Evolutionary conservation across 2,113 vertebrate species (phyloP).

Genomic region (Cyanoramphus novaezelandiae): DNA sequence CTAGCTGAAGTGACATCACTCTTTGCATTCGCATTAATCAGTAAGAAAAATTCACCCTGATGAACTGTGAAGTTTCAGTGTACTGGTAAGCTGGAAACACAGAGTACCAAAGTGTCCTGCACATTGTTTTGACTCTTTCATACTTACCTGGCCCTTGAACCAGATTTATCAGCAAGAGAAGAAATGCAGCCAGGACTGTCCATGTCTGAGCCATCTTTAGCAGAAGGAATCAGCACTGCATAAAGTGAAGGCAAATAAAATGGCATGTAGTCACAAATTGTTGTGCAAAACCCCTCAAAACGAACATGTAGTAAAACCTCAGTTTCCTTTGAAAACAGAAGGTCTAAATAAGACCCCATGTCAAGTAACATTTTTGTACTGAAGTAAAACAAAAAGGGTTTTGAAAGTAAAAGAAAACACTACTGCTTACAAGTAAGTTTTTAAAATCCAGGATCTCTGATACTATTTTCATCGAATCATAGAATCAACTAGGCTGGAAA

Average conservation of each 20-base stretch:
- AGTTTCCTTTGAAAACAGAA: background rate
- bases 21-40: background rate
- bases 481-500: background rate
- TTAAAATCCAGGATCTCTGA: background rate
- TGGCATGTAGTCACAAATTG: background rate
- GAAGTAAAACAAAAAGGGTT: background rate
- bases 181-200: background rate
- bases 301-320: background rate
- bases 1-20: background rate
- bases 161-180: background rate
- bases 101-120: background rate
- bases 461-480: background rate
- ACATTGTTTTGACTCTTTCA: background rate
- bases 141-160: background rate
- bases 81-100: background rate
- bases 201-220: background rate
- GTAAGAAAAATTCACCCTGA: background rate
- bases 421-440: background rate
- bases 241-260: background rate
- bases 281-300: background rate
- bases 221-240: background rate
- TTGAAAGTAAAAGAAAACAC: background rate
- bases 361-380: background rate
- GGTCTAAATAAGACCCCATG: background rate
- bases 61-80: background rate